Conservation (phyloP, 2,797 vertebrate species). For the Philypnodon macrostomus region DNA sequence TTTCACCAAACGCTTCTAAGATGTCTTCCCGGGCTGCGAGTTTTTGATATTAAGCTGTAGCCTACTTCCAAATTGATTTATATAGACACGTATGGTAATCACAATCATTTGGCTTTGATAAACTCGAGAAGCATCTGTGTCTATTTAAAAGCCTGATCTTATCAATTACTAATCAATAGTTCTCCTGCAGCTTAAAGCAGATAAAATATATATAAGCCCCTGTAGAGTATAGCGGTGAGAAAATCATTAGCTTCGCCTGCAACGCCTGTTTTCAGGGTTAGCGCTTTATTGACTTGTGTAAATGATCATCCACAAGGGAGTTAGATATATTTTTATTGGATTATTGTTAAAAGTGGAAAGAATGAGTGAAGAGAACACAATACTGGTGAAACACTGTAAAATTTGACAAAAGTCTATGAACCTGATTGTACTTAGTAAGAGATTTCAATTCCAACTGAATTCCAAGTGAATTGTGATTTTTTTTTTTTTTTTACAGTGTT, state of each 20-base stretch:
- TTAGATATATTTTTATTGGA: constrained; percentile 39
- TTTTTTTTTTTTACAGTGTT: too few species aligned
- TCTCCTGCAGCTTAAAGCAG: constrained; percentile 53
- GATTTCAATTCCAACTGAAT: too few species aligned
- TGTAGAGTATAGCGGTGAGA: constrained; percentile 32
- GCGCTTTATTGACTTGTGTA: constrained; percentile 64
- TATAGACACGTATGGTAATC: constrained; percentile 41
- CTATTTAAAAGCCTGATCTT: constrained; percentile 58
- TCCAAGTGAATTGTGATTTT: too few species aligned
- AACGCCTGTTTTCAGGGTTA: constrained; percentile 58
- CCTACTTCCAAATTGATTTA: constrained; percentile 39
- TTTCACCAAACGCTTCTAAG: constrained; percentile 47
- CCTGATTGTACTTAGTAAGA: too few species aligned
- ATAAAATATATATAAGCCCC: constrained; percentile 65
- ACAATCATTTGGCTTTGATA: constrained; percentile 48
- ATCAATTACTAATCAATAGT: constrained; percentile 71
- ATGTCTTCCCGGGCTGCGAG: constrained; percentile 9
- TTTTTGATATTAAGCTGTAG: constrained; percentile 26
- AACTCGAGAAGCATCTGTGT: constrained; percentile 34
- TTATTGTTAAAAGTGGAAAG: constrained; percentile 57
- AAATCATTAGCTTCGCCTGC: constrained; percentile 53
- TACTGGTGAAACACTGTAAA: too few species aligned
- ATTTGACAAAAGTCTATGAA: too few species aligned
- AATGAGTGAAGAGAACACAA: constrained; percentile 22
- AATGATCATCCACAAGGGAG: constrained; percentile 62